A percentile compares a stretch with the other conserved stretches of the same genome.
Conservation (phyloP, 2,113 vertebrate species). For the Astatotilapia flaviijosephi region DNA sequence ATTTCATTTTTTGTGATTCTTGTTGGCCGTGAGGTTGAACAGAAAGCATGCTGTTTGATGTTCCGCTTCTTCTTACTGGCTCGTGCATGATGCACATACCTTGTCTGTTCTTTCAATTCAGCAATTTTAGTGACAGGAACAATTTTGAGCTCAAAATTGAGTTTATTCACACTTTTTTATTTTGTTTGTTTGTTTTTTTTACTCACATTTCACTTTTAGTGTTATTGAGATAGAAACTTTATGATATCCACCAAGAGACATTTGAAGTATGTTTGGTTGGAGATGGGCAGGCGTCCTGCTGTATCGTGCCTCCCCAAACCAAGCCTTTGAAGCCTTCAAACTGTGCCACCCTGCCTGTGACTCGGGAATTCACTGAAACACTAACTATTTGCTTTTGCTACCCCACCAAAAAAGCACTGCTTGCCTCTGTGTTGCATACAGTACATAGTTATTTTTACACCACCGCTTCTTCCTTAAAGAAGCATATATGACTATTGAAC, state of each 20-base stretch:
- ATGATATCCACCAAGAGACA: constrained; percentile 24
- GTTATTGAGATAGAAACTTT: not conserved
- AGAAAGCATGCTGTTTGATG: constrained; percentile 43
- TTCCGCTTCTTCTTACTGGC: constrained; percentile 8
- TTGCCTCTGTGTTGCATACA: constrained; percentile 22
- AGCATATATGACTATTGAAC: constrained; percentile 29
- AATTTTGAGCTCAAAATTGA: not conserved
- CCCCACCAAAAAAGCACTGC: constrained; percentile 35
- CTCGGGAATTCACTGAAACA: constrained; percentile 61
- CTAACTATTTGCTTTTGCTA: constrained; percentile 40
- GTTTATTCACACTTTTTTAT: not conserved
- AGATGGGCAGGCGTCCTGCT: constrained; percentile 56
- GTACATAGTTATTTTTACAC: constrained; percentile 61
- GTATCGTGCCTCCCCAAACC: constrained; percentile 39
- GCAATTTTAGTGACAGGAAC: not conserved
- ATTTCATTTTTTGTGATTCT: not conserved
- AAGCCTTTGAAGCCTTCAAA: constrained; percentile 68
- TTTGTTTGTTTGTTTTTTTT: not conserved
- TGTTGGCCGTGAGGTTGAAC: constrained; percentile 16
- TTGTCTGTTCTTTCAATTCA: not conserved
- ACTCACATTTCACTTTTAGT: not conserved
- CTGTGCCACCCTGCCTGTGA: constrained; percentile 65
- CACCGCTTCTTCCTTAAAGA: constrained; percentile 56
- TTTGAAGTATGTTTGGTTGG: constrained; percentile 29
- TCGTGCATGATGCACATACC: constrained; percentile 31